phyloP scores from a whole-genome alignment of 2,888 invertebrate genomes.

The Campoplex nolae region DNA sequence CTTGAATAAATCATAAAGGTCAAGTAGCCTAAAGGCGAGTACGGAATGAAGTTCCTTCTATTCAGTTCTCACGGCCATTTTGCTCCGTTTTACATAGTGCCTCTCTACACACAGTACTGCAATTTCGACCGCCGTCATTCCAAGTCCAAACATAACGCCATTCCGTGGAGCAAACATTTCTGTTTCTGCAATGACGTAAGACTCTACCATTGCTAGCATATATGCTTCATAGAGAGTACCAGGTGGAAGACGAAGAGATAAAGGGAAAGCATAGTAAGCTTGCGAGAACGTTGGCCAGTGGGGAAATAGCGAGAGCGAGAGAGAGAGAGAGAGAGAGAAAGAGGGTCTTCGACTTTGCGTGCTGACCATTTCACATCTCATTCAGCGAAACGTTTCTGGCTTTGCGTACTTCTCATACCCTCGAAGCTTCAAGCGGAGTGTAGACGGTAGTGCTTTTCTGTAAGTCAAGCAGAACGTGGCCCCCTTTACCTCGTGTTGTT shows the following conservation, averaged over 20 bases:
- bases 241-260: constrained; percentile 62
- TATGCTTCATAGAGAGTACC: constrained; percentile 73
- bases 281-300: constrained; percentile 39
- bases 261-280: constrained; percentile 34
- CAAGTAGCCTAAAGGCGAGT: constrained; percentile 51
- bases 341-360: constrained; percentile 68
- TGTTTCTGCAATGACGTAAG: constrained; percentile 77
- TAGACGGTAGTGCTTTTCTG: constrained; percentile 51
- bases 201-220: constrained; percentile 73
- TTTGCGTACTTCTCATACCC: constrained; percentile 69
- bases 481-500: constrained; percentile 41
- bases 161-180: constrained; percentile 83
- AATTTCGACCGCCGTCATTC: constrained; percentile 84
- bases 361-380: constrained; percentile 84
- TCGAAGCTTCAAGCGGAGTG: constrained; percentile 38
- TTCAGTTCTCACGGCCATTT: constrained; percentile 63
- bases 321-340: constrained; percentile 34
- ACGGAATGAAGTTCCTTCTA: constrained; percentile 40
- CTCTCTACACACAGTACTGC: constrained; percentile 58
- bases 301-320: constrained; percentile 34
- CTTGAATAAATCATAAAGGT: constrained; percentile 57
- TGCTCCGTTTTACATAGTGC: constrained; percentile 45
- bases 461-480: constrained; percentile 45
- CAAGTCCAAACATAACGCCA: constrained; percentile 84
- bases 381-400: constrained; percentile 75